Conservation (phyloP, 2,113 vertebrate genomes). For the Amia ocellicauda region DNA sequence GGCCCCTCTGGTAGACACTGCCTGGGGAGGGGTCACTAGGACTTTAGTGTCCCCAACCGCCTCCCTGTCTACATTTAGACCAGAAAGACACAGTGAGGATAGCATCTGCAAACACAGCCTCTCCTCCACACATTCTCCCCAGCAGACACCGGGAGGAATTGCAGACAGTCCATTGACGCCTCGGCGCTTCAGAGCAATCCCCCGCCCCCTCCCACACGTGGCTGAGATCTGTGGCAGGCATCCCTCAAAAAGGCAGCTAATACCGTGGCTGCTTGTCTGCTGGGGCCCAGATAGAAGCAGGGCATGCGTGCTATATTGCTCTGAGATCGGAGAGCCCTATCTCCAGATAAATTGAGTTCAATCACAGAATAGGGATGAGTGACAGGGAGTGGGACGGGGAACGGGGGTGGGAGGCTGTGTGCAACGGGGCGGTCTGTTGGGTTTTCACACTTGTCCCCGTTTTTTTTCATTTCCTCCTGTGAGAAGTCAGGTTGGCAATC, state of each 20-base stretch:
- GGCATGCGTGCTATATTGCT: not conserved
- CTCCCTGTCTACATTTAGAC: not conserved
- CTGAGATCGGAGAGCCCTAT: not conserved
- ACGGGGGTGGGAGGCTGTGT: not conserved
- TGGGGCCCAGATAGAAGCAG: not conserved
- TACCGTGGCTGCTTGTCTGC: not conserved
- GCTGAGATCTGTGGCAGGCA: not conserved
- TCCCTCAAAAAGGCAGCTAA: not conserved
- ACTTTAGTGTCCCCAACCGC: not conserved
- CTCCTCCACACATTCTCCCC: not conserved
- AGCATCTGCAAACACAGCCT: not conserved
- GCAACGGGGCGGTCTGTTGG: too few species aligned
- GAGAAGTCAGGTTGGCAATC: not conserved
- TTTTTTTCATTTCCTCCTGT: not conserved
- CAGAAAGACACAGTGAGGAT: not conserved
- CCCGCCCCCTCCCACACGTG: not conserved
- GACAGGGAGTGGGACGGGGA: too few species aligned
- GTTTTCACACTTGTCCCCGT: too few species aligned
- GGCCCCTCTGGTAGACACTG: not conserved
- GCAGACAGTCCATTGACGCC: slow-evolving; percentile 4
- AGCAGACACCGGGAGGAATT: not conserved
- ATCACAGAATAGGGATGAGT: not conserved
- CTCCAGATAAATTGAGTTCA: not conserved
- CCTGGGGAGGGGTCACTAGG: not conserved
- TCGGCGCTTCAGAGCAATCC: slow-evolving; percentile 2